These are phyloP conservation scores for Pyrochroa serraticornis DNA, from an alignment of 2,888 invertebrate genomes.

Conservation along the genomic window DNA sequence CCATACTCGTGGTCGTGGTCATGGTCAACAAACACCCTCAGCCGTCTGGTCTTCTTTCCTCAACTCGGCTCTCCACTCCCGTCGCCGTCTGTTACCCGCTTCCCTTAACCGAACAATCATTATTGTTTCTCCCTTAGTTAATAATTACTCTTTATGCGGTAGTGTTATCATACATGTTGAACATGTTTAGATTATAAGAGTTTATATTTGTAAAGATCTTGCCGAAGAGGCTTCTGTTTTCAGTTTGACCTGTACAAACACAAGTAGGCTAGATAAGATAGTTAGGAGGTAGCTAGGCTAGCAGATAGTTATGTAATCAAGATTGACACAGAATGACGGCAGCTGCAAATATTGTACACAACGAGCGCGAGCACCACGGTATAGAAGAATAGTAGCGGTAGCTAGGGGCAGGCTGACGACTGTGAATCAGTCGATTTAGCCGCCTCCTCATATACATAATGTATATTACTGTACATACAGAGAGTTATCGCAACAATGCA, in stretches of 20 bases:
- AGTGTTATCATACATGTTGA: conserved; percentile 51
- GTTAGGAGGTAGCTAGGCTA: conserved; percentile 42
- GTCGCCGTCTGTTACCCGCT: conserved; percentile 37
- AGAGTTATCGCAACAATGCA: conserved; percentile 48
- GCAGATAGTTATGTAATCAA: conserved; percentile 47
- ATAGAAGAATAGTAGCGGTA: conserved; percentile 28
- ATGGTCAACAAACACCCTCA: neutral
- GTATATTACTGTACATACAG: conserved; percentile 54
- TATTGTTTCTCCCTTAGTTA: conserved; percentile 44
- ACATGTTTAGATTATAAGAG: conserved; percentile 53
- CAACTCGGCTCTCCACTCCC: conserved; percentile 16
- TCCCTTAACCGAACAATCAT: conserved; percentile 45
- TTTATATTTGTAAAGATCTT: conserved; percentile 54
- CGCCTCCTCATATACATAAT: conserved; percentile 45
- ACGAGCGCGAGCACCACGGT: conserved; percentile 34
- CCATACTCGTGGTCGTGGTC: no score
- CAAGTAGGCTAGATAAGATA: conserved; percentile 41
- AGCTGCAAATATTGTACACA: conserved; percentile 33
- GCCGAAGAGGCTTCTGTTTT: conserved; percentile 36
- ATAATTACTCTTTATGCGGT: conserved; percentile 45
- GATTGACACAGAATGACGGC: conserved; percentile 37
- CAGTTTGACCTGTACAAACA: conserved; percentile 48
- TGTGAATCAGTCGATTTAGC: conserved; percentile 20
- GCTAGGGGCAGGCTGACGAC: conserved; percentile 26
- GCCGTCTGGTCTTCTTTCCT: conserved; percentile 16